phyloP scores from a whole-genome alignment of 2,797 vertebrate genomes.

The Lemur catta region DNA sequence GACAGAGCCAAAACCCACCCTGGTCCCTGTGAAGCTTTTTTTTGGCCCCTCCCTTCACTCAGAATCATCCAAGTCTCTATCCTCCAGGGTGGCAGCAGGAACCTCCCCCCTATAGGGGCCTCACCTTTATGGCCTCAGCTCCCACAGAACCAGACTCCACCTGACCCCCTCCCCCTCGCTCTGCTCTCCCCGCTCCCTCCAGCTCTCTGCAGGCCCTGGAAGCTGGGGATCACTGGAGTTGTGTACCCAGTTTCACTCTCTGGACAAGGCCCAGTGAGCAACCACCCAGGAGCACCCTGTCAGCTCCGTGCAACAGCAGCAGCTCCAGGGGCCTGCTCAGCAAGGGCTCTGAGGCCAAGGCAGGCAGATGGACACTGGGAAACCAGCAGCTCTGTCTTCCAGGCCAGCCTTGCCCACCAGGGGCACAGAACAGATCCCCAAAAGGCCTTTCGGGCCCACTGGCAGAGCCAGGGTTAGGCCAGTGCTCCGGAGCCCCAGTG shows the following conservation, averaged over 20 bases:
- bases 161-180: background rate
- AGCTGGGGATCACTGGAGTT: background rate
- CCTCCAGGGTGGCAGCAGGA: background rate
- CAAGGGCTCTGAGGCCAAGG: background rate
- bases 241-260: background rate
- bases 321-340: background rate
- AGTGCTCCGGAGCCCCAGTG: background rate
- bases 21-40: background rate
- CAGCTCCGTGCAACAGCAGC: background rate
- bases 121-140: background rate
- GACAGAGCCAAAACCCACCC: background rate
- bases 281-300: background rate
- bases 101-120: background rate
- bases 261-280: background rate
- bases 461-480: background rate
- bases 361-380: background rate
- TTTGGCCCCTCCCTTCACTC: background rate
- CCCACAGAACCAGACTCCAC: background rate
- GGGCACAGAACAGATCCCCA: background rate
- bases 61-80: background rate
- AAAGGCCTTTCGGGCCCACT: background rate
- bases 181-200: background rate
- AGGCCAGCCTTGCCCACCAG: background rate
- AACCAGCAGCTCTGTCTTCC: background rate
- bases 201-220: background rate